Conservation (phyloP, 2,797 vertebrate species). For the Megaceryle alcyon region DNA sequence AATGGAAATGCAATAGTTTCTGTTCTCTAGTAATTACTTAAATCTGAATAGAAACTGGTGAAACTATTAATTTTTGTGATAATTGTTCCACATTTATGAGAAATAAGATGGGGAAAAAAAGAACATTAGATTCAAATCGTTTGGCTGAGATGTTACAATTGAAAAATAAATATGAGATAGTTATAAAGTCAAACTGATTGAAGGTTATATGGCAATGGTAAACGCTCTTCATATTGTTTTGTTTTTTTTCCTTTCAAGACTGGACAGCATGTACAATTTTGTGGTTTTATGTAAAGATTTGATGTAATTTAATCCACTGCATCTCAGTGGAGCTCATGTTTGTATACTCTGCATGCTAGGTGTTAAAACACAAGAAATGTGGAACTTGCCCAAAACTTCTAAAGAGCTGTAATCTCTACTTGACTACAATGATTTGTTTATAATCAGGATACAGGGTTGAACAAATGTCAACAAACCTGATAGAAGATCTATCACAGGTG, state of each 20-base stretch:
- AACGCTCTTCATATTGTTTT: neutral
- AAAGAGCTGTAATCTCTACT: neutral
- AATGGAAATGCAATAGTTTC: constrained; percentile 4
- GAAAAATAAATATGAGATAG: neutral
- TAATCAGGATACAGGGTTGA: neutral
- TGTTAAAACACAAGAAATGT: neutral
- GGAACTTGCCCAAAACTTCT: neutral
- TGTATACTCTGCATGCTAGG: neutral
- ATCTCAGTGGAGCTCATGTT: neutral
- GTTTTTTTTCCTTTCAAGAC: neutral
- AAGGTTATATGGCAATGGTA: neutral
- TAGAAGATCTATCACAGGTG: neutral
- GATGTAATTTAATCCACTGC: neutral
- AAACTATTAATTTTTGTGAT: constrained; percentile 35
- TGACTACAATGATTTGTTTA: neutral
- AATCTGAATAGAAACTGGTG: neutral
- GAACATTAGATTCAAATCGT: constrained; percentile 19
- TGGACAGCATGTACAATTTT: neutral
- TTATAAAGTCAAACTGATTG: neutral
- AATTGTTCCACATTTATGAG: constrained; percentile 52
- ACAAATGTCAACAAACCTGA: neutral
- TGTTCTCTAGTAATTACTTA: constrained; percentile 22
- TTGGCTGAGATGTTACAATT: neutral
- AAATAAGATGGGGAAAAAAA: constrained; percentile 2
- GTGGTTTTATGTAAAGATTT: neutral